phyloP scores from a whole-genome alignment of 2,888 invertebrate species.

The Tethea ocularis region DNA sequence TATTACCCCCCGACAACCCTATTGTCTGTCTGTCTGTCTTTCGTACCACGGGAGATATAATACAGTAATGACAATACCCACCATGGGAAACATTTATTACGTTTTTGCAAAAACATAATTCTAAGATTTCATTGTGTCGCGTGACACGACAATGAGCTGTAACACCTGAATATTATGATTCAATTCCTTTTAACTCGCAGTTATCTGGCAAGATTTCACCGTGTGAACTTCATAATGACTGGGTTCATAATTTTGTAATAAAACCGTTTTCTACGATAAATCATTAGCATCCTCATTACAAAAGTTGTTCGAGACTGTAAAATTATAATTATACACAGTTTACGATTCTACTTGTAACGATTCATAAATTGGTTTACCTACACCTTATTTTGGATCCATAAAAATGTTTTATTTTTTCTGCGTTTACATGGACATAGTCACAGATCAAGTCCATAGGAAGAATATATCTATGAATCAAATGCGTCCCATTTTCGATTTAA shows the following conservation, averaged over 20 bases:
- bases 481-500: background rate
- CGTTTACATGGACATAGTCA: background rate
- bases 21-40: slow-evolving; percentile 5
- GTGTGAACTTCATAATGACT: slow-evolving; percentile 26
- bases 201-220: slow-evolving; percentile 26
- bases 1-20: background rate
- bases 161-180: slow-evolving; percentile 4
- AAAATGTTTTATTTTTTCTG: too few relatives aligned
- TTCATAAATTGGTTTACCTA: background rate
- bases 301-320: background rate
- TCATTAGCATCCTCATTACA: background rate
- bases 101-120: slow-evolving; percentile 39
- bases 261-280: slow-evolving; percentile 10
- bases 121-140: slow-evolving; percentile 28
- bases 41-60: slow-evolving; percentile 26
- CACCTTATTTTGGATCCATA: too few relatives aligned
- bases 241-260: slow-evolving; percentile 27
- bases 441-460: too few relatives aligned
- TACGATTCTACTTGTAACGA: background rate
- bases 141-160: slow-evolving; percentile 4
- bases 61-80: slow-evolving; percentile 30
- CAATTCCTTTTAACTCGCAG: slow-evolving; percentile 6
- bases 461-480: background rate
- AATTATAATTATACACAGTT: background rate
- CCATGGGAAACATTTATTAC: slow-evolving; percentile 37